Percentiles rank a stretch among this genome's conserved stretches.
Conservation (phyloP, 1,140 invertebrate species). For the Oryctes rhinoceros region DNA sequence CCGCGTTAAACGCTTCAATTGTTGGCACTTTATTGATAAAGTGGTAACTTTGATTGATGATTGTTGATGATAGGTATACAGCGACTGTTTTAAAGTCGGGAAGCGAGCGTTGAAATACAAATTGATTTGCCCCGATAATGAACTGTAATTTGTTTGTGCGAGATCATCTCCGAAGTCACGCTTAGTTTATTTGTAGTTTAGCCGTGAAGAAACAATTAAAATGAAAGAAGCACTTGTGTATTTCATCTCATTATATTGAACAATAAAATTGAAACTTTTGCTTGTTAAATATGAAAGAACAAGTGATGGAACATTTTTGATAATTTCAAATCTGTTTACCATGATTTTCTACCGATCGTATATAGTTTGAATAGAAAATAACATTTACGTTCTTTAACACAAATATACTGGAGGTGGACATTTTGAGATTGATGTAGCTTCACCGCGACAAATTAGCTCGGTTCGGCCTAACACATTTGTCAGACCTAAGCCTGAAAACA, state of each 20-base stretch:
- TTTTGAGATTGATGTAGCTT: no score
- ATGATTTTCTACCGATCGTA: no score
- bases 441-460: no score
- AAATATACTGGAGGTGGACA: no score
- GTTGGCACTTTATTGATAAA: slow-evolving; percentile 7
- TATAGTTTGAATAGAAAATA: no score
- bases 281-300: no score
- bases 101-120: not conserved
- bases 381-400: no score
- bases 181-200: not conserved
- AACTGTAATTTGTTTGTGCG: not conserved
- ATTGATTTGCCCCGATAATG: not conserved
- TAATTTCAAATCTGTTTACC: no score
- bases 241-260: not conserved
- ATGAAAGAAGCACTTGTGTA: not conserved
- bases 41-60: slow-evolving; percentile 23
- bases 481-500: no score
- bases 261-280: not conserved
- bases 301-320: no score
- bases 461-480: no score
- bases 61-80: slow-evolving; percentile 2
- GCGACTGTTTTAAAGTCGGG: not conserved
- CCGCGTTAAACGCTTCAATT: not conserved
- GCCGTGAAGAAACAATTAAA: not conserved
- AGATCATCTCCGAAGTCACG: not conserved